Percentiles rank a stretch among this genome's conserved stretches.
Conservation (phyloP, 2,888 invertebrate genomes). For the Euplagia quadripunctaria region DNA sequence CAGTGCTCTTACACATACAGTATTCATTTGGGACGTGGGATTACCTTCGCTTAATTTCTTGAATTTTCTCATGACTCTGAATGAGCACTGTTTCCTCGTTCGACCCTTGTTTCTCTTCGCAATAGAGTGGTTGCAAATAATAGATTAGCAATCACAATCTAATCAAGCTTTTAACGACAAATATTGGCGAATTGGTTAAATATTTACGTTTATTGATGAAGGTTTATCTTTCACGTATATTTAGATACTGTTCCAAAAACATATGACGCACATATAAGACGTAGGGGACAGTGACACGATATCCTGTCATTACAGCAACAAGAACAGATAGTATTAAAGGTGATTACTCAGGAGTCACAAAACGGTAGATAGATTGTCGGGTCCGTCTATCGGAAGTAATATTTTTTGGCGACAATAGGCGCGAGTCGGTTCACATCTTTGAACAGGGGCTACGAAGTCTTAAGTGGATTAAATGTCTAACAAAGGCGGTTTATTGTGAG, state of each 20-base stretch:
- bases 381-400: slow-evolving; percentile 65
- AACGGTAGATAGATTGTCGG: slow-evolving; percentile 35
- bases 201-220: slow-evolving; percentile 16
- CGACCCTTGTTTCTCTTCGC: slow-evolving; percentile 13
- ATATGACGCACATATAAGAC: slow-evolving; percentile 4
- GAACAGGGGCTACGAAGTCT: slow-evolving; percentile 72
- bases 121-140: slow-evolving; percentile 1
- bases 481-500: slow-evolving; percentile 76
- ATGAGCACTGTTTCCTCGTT: slow-evolving; percentile 17
- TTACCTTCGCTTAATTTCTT: slow-evolving; percentile 16
- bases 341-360: slow-evolving; percentile 41
- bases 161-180: background rate
- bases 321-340: slow-evolving; percentile 45
- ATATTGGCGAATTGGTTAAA: slow-evolving; percentile 4
- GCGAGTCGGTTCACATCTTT: slow-evolving; percentile 60
- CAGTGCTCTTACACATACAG: background rate
- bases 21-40: slow-evolving; percentile 1
- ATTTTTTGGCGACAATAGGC: slow-evolving; percentile 69
- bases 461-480: slow-evolving; percentile 82
- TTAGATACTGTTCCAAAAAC: background rate
- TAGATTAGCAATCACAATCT: slow-evolving; percentile 3
- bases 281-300: slow-evolving; percentile 16
- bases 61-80: slow-evolving; percentile 15
- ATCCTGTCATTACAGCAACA: slow-evolving; percentile 27
- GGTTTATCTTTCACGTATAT: slow-evolving; percentile 8